phyloP scores from a whole-genome alignment of 2,797 vertebrate species.

The Furcifer pardalis region DNA sequence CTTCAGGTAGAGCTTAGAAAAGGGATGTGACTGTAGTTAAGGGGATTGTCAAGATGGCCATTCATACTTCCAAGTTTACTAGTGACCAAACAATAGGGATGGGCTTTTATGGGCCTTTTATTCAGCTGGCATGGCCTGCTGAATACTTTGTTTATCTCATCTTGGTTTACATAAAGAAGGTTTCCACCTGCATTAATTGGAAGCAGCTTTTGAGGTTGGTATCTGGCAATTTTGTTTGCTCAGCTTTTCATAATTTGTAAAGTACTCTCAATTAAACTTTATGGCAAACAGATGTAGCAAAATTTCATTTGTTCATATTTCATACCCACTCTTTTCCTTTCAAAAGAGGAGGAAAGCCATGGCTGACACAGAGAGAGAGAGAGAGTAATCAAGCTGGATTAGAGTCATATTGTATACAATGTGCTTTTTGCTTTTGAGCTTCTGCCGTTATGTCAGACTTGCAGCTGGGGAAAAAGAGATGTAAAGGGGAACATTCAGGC shows the following conservation, averaged over 20 bases:
- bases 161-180: background rate
- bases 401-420: slow-evolving; percentile 2
- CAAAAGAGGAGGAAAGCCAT: slow-evolving; percentile 29
- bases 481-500: background rate
- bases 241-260: background rate
- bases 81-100: too few relatives aligned
- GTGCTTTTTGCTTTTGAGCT: slow-evolving; percentile 42
- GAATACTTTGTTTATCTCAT: accelerated
- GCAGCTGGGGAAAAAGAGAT: slow-evolving; percentile 4
- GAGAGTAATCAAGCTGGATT: slow-evolving; percentile 29
- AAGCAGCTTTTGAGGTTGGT: background rate
- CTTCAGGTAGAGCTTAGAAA: too few relatives aligned
- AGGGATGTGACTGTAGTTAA: too few relatives aligned
- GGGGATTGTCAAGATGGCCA: too few relatives aligned
- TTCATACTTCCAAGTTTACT: too few relatives aligned
- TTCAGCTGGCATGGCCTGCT: too few relatives aligned
- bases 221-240: background rate
- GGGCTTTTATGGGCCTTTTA: too few relatives aligned
- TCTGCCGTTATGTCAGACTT: slow-evolving; percentile 10
- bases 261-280: slow-evolving; percentile 24
- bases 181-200: slow-evolving; percentile 5
- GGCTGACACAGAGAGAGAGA: slow-evolving; percentile 8
- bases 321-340: slow-evolving; percentile 38
- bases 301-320: background rate
- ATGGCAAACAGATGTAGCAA: slow-evolving; percentile 33